Conservation (phyloP, 2,113 vertebrate species). For the Prionailurus viverrinus region DNA sequence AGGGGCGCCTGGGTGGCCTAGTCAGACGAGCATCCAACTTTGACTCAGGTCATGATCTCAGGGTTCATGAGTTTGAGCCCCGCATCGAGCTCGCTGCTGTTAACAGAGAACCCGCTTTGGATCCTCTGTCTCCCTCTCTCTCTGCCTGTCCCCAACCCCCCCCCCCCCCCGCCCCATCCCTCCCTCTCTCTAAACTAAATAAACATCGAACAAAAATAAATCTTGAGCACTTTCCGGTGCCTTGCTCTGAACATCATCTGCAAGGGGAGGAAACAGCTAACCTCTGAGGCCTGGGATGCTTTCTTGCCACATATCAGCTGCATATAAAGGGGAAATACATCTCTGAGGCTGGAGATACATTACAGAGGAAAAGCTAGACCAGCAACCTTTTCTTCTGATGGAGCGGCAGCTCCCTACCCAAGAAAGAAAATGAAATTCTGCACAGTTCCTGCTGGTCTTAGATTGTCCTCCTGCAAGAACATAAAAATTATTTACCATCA, state of each 20-base stretch:
- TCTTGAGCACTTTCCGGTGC: not conserved
- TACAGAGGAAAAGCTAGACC: not conserved
- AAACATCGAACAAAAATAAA: not conserved
- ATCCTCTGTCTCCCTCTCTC: too few relatives aligned
- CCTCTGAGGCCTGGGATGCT: not conserved
- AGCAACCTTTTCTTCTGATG: not conserved
- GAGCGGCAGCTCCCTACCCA: not conserved
- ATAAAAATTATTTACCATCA: not conserved
- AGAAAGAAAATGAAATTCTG: conserved; percentile 25
- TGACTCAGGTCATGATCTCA: too few relatives aligned
- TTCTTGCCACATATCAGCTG: not conserved
- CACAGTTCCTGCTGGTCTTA: not conserved
- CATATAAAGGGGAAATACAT: not conserved
- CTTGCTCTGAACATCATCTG: too few relatives aligned
- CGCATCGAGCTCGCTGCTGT: too few relatives aligned
- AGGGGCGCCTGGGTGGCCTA: too few relatives aligned
- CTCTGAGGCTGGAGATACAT: not conserved
- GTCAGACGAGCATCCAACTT: too few relatives aligned
- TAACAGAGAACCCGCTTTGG: too few relatives aligned
- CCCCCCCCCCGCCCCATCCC: too few relatives aligned
- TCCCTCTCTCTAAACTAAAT: too few relatives aligned
- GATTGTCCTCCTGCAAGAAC: not conserved
- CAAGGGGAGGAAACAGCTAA: not conserved
- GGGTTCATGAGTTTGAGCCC: too few relatives aligned
- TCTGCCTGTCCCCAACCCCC: too few relatives aligned